Percentiles rank a stretch among this genome's conserved stretches.
phyloP scores from a whole-genome alignment of 2,113 vertebrate species.

The Passer domesticus region DNA sequence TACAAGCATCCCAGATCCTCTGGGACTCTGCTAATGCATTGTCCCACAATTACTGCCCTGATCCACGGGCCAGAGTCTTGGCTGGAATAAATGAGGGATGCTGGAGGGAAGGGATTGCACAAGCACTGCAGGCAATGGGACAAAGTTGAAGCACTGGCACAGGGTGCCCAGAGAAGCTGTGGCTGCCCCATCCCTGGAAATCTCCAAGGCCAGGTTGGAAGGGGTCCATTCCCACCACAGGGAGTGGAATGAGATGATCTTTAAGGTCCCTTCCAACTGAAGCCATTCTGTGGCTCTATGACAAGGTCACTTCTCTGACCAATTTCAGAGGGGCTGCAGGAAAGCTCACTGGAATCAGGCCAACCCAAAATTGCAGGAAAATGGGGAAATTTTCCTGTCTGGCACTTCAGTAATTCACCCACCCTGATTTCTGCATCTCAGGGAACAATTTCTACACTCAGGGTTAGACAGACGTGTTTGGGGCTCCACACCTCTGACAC shows the following conservation, averaged over 20 bases:
- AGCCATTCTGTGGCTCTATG: neutral
- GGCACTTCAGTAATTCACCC: neutral
- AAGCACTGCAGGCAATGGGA: rapidly evolving
- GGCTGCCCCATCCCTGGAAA: neutral
- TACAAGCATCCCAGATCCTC: neutral
- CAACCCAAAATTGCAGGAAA: neutral
- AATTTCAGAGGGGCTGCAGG: neutral
- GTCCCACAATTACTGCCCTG: neutral
- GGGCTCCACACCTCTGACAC: neutral
- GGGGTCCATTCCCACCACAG: neutral
- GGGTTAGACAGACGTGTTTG: rapidly evolving
- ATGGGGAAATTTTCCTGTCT: neutral
- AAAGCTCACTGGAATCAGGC: neutral
- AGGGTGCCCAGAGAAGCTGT: neutral
- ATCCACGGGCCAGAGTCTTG: neutral
- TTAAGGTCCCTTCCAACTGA: neutral
- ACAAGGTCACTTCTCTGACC: neutral
- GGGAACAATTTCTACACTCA: neutral
- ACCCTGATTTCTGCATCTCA: neutral
- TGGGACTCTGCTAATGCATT: neutral
- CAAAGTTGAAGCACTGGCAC: neutral
- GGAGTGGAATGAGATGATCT: neutral
- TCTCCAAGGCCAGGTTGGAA: neutral
- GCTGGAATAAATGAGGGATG: neutral
- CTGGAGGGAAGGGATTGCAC: neutral